Percentiles rank a stretch among this genome's conserved stretches.
Conservation (phyloP, 2,113 vertebrate species). For the Aix galericulata region DNA sequence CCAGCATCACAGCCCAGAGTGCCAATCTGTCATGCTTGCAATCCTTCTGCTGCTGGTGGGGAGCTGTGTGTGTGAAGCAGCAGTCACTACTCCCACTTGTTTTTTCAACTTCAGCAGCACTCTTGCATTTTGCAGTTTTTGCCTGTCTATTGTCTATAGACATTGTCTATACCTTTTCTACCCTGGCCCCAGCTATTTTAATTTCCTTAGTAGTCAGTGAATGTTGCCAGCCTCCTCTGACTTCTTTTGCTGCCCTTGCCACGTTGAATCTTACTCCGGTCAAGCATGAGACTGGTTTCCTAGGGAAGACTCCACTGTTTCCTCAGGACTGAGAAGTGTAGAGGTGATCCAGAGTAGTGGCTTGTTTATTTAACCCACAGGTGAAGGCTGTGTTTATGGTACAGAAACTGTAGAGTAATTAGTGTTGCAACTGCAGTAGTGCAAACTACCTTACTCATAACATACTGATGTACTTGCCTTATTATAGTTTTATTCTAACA, state of each 20-base stretch:
- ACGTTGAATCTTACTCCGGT: not conserved
- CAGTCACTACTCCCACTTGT: rapidly evolving
- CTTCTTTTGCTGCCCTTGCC: not conserved
- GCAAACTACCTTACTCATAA: not conserved
- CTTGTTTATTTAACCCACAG: not conserved
- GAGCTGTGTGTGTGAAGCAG: not conserved
- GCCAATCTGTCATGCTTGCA: not conserved
- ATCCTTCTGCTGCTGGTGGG: not conserved
- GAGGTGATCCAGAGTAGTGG: not conserved
- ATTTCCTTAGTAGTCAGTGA: rapidly evolving
- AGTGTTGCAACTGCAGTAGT: not conserved
- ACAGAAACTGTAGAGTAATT: not conserved
- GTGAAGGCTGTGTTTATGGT: not conserved
- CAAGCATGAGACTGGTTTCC: not conserved
- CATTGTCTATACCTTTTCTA: not conserved
- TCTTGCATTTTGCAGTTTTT: not conserved
- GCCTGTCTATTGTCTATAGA: too few relatives aligned
- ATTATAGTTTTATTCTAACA: not conserved
- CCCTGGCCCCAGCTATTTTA: not conserved
- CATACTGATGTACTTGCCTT: not conserved
- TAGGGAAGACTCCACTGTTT: not conserved
- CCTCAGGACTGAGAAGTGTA: not conserved
- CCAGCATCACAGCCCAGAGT: not conserved
- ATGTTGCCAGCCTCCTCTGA: rapidly evolving
- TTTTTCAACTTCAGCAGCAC: not conserved